phyloP scores from a whole-genome alignment of 2,888 invertebrate species.

The Orthosia cruda region DNA sequence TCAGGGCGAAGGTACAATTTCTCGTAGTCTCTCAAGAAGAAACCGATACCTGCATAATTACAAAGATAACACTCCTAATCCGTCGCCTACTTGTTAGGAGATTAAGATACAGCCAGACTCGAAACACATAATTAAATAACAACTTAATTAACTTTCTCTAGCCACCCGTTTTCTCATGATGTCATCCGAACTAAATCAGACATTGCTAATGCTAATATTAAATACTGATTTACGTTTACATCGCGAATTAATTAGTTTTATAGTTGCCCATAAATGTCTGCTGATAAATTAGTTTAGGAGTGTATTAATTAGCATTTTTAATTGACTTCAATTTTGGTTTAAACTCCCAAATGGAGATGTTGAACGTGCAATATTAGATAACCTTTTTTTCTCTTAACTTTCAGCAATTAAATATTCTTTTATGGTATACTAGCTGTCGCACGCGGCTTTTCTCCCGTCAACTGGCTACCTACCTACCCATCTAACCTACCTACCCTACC shows the following conservation, averaged over 20 bases:
- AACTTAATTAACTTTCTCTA: conserved; percentile 87
- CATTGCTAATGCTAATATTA: conserved; percentile 53
- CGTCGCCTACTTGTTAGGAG: conserved; percentile 55
- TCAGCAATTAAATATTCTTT: no score
- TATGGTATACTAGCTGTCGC: no score
- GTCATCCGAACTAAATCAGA: conserved; percentile 75
- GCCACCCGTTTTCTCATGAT: conserved; percentile 76
- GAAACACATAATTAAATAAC: conserved; percentile 72
- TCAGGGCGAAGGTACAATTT: background rate
- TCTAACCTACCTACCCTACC: no score
- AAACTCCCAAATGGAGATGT: background rate
- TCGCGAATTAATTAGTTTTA: conserved; percentile 64
- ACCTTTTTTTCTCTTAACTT: no score
- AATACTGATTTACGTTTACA: conserved; percentile 61
- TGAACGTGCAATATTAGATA: background rate
- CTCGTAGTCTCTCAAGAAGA: conserved; percentile 1
- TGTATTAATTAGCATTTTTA: conserved; percentile 41
- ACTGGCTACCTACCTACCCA: no score
- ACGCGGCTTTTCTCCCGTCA: no score
- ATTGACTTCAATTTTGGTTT: background rate
- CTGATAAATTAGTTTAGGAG: conserved; percentile 40
- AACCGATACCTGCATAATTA: conserved; percentile 32
- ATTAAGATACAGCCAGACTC: conserved; percentile 68
- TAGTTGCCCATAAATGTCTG: conserved; percentile 55
- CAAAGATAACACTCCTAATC: conserved; percentile 60